These are phyloP conservation scores for Sabatieria punctata DNA, from an alignment of 2,888 invertebrate species.

Conservation along the genomic window DNA sequence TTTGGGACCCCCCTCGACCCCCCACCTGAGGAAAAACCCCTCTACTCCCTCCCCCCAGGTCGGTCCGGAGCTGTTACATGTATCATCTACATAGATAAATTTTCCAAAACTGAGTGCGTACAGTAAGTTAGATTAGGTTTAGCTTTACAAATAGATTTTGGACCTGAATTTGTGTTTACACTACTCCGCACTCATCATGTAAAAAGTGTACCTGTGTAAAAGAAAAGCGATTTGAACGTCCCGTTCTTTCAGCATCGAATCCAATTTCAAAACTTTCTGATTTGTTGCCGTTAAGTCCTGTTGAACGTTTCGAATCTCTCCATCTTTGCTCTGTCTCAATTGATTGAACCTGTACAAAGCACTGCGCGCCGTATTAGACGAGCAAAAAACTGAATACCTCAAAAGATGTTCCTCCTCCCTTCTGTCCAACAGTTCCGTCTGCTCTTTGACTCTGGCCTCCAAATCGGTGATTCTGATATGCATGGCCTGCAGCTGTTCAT, in stretches of 20 bases:
- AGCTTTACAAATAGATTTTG: too few relatives aligned
- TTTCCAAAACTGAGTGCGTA: too few relatives aligned
- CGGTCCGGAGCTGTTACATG: too few relatives aligned
- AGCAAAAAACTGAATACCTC: not conserved
- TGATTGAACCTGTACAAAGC: not conserved
- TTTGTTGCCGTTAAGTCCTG: not conserved
- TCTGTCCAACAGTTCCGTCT: slow-evolving; percentile 9
- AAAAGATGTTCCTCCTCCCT: slow-evolving; percentile 5
- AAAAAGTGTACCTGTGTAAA: slow-evolving; percentile 6
- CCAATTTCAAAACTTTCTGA: not conserved
- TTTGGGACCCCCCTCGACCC: too few relatives aligned
- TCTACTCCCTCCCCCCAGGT: too few relatives aligned
- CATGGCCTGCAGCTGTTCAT: slow-evolving; percentile 10
- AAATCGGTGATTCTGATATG: slow-evolving; percentile 7
- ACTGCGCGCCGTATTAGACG: not conserved
- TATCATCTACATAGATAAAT: too few relatives aligned
- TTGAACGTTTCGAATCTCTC: not conserved
- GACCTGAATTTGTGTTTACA: too few relatives aligned
- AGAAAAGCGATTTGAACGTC: slow-evolving; percentile 8
- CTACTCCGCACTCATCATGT: too few relatives aligned
- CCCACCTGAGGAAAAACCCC: too few relatives aligned
- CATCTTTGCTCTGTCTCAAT: not conserved
- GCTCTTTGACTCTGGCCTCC: slow-evolving; percentile 9
- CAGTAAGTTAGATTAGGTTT: too few relatives aligned
- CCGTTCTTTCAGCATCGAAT: slow-evolving; percentile 3